Percentiles rank a stretch among this genome's conserved stretches.
phyloP scores from a whole-genome alignment of 2,888 invertebrate species.

The Protophormia terraenovae region DNA sequence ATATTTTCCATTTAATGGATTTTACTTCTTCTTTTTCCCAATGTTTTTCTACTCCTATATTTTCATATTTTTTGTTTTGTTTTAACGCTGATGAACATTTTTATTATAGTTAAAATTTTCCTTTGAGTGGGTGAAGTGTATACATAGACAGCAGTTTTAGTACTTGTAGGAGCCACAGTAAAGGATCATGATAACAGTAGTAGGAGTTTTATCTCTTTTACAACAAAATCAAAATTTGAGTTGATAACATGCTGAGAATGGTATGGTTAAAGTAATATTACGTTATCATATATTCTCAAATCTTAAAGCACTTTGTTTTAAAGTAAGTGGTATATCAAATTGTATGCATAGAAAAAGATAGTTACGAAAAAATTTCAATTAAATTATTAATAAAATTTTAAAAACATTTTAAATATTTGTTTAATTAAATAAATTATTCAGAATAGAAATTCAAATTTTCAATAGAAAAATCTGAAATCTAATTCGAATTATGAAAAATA shows the following conservation, averaged over 20 bases:
- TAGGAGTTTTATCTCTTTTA: neutral
- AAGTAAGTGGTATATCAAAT: conserved; percentile 3
- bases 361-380: too few relatives aligned
- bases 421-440: too few relatives aligned
- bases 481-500: too few relatives aligned
- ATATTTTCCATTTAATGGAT: conserved; percentile 59
- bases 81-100: conserved; percentile 28
- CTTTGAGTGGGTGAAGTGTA: conserved; percentile 34
- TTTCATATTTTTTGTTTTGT: neutral
- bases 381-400: too few relatives aligned
- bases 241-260: neutral
- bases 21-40: conserved; percentile 28
- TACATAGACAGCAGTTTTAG: neutral
- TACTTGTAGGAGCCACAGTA: neutral
- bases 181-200: neutral
- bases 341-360: too few relatives aligned
- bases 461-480: too few relatives aligned
- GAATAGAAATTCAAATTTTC: too few relatives aligned
- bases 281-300: neutral
- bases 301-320: neutral
- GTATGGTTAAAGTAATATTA: neutral
- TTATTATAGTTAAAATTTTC: conserved; percentile 25
- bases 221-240: neutral
- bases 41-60: neutral
- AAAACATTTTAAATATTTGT: too few relatives aligned